Evolutionary conservation across 1,140 invertebrate genomes (phyloP).

Genomic region (Periplaneta americana): DNA sequence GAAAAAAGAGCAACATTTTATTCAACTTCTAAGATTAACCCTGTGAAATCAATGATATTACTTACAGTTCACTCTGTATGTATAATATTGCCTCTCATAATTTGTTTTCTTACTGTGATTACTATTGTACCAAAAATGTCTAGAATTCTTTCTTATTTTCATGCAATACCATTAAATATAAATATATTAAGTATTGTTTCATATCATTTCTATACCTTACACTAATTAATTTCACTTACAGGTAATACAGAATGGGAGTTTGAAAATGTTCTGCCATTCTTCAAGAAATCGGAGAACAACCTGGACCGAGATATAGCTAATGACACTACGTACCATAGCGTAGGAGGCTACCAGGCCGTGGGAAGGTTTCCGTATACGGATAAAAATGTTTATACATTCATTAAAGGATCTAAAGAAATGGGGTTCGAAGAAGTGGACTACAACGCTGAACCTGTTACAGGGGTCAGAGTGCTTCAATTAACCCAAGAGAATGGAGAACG

Average conservation of each 20-base stretch:
- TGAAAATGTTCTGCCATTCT: conserved; percentile 80
- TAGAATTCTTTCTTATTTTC: too few relatives aligned
- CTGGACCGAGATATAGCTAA: conserved; percentile 69
- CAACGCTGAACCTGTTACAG: conserved; percentile 74
- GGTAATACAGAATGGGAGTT: conserved; percentile 90
- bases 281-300: conserved; percentile 85
- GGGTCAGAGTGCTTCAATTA: conserved; percentile 85
- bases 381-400: conserved; percentile 70
- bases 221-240: too few relatives aligned
- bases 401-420: conserved; percentile 79
- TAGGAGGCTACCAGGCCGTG: conserved; percentile 72
- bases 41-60: too few relatives aligned
- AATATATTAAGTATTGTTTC: too few relatives aligned
- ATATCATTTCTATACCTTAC: too few relatives aligned
- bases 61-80: too few relatives aligned
- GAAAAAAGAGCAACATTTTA: too few relatives aligned
- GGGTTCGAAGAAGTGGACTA: conserved; percentile 85
- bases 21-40: too few relatives aligned
- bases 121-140: too few relatives aligned
- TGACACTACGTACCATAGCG: conserved; percentile 62
- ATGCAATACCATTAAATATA: too few relatives aligned
- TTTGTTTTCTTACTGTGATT: too few relatives aligned
- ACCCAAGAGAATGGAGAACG: conserved; percentile 79
- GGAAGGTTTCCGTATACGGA: conserved; percentile 80
- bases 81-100: too few relatives aligned